Evolutionary conservation across 92 coral and sea anemone species (phyloP).

Genomic region (Anthopleura xanthogrammica): DNA sequence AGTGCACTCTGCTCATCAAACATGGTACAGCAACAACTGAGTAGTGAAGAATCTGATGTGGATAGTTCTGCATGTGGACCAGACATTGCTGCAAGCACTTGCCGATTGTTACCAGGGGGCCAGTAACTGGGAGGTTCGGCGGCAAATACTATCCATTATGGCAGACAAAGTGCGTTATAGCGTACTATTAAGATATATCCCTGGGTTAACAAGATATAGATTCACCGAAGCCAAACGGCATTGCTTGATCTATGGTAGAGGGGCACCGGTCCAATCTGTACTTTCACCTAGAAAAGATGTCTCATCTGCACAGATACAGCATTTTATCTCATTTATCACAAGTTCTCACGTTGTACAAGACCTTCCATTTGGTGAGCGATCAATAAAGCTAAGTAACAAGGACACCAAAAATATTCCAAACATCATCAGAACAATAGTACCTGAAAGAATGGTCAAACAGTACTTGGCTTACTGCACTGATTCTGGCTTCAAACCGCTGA

Average conservation of each 20-base stretch:
- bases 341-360: constrained; percentile 54
- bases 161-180: constrained; percentile 63
- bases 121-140: constrained; percentile 67
- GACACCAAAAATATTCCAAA: constrained; percentile 45
- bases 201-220: constrained; percentile 66
- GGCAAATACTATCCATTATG: constrained; percentile 71
- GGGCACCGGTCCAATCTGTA: constrained; percentile 51
- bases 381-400: constrained; percentile 36
- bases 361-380: constrained; percentile 46
- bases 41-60: constrained; percentile 37
- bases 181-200: constrained; percentile 48
- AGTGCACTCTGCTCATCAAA: constrained; percentile 53
- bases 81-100: constrained; percentile 68
- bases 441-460: constrained; percentile 49
- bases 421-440: constrained; percentile 39
- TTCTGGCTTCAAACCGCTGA: constrained; percentile 40
- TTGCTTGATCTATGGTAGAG: constrained; percentile 71
- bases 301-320: constrained; percentile 36
- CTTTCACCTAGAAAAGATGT: constrained; percentile 38
- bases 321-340: constrained; percentile 42
- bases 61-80: constrained; percentile 38
- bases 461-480: constrained; percentile 33
- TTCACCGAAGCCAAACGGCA: constrained; percentile 75
- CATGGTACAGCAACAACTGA: constrained; percentile 29
- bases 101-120: constrained; percentile 65